Base-by-base conservation (phyloP, 1,140 invertebrate species). In the Neocloeon triangulifer region DNA sequence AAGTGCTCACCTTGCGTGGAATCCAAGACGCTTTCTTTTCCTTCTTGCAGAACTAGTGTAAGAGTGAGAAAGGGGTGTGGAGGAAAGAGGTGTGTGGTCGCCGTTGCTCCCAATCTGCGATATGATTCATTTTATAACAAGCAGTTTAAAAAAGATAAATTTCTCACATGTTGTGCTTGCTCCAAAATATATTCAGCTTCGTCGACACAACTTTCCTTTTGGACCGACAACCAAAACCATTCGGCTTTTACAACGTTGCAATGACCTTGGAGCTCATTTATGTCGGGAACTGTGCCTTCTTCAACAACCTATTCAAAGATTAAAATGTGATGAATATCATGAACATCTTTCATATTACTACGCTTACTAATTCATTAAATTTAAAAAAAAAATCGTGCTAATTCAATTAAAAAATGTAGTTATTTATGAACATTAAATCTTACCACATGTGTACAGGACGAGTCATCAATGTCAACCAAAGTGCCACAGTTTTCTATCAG, bases 191-290 rank as follows among this genome's bases (percentile, higher is more conserved):
- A 91, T 36, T 85, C 71, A 42, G 70, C 73, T 51, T 95, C 89
- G 45, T 80, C 71, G 25, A 82, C 79, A 49, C 84, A 82, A 39
- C 75, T 78, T 43, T 88, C 79, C 59, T 94, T 91, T 55, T 96
- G 88, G 31, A 97, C 80, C 23, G 85, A 86, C 0, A 72, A 77
- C 88, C 89, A 95, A 56, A 97, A 96, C 91, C 91, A 96, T 57
- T 94, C 81, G 13, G 75, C 76, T 52, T 80, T 85, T 21, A 88
- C 73, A 26, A 86, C 61, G 43, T 73, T 66, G 12, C 43, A 40
- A 29, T 41, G 73, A 66, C 37, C 61, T 55, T 14, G 53, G n/a
- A n/a, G n/a, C n/a, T n/a, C n/a, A n/a, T n/a, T n/a, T n/a, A n/a
- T n/a, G n/a, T n/a, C n/a, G n/a, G n/a, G n/a, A 37, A 41, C 30